These are phyloP conservation scores for Synergus japonicus DNA, from an alignment of 2,888 invertebrate species.

Conservation along the genomic window DNA sequence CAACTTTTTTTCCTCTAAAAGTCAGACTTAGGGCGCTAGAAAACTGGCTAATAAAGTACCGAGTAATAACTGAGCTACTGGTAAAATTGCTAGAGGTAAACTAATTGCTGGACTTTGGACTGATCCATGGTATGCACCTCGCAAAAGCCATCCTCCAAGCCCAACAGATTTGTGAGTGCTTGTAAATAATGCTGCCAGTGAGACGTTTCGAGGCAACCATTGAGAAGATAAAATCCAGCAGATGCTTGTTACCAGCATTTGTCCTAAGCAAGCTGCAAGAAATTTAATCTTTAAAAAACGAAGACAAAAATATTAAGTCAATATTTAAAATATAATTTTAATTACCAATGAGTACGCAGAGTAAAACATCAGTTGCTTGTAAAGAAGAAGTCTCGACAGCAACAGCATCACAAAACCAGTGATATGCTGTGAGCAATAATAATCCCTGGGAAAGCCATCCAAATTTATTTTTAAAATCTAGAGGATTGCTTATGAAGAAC, in stretches of 20 bases:
- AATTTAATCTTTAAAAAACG: not conserved
- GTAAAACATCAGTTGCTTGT: slow-evolving; percentile 70
- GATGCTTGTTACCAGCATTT: slow-evolving; percentile 69
- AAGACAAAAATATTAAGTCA: not conserved
- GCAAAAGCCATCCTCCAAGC: slow-evolving; percentile 73
- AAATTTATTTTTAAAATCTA: slow-evolving; percentile 54
- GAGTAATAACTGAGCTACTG: slow-evolving; percentile 72
- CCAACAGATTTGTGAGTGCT: slow-evolving; percentile 74
- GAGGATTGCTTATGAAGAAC: slow-evolving; percentile 52
- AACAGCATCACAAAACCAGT: slow-evolving; percentile 74
- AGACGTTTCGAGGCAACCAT: slow-evolving; percentile 70
- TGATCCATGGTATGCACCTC: slow-evolving; percentile 73
- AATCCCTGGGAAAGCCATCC: slow-evolving; percentile 69
- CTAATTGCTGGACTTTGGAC: slow-evolving; percentile 69
- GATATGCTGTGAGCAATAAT: slow-evolving; percentile 70
- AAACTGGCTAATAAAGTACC: slow-evolving; percentile 72
- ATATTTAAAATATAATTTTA: not conserved
- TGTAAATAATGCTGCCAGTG: slow-evolving; percentile 72
- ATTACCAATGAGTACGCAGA: slow-evolving; percentile 72
- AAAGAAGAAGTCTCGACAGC: slow-evolving; percentile 71
- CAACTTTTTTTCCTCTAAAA: not conserved
- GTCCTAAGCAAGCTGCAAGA: slow-evolving; percentile 70
- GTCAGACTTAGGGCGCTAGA: not conserved
- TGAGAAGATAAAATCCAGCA: slow-evolving; percentile 72
- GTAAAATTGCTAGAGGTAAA: slow-evolving; percentile 72